Percentiles rank a stretch among this genome's conserved stretches.
Conservation (phyloP, 2,888 invertebrate genomes). For the Andrena bicolor region DNA sequence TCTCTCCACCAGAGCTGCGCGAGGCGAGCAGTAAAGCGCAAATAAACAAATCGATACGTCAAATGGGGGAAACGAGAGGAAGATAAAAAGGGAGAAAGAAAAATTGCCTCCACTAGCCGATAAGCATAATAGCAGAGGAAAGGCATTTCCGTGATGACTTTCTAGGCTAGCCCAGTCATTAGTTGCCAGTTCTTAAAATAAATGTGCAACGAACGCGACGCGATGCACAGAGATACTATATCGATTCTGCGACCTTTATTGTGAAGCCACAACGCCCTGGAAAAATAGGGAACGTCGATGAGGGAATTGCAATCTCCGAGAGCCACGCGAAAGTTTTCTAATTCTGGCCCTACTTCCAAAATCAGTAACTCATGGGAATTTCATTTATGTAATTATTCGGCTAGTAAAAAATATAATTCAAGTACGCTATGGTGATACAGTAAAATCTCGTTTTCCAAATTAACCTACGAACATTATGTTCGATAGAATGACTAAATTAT, state of each 20-base stretch:
- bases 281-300: constrained; percentile 62
- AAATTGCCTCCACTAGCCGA: constrained; percentile 23
- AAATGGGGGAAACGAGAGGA: constrained; percentile 3
- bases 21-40: background rate
- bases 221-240: constrained; percentile 44
- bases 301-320: constrained; percentile 41
- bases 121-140: constrained; percentile 41
- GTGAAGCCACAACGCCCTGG: constrained; percentile 39
- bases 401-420: no score
- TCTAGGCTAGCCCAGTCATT: constrained; percentile 42
- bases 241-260: constrained; percentile 64
- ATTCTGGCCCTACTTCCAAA: background rate
- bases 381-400: background rate
- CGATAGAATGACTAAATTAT: no score
- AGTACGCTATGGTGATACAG: no score
- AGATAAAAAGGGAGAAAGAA: background rate
- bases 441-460: no score
- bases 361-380: background rate
- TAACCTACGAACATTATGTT: no score
- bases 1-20: background rate
- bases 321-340: constrained; percentile 2
- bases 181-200: constrained; percentile 57
- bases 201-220: constrained; percentile 48
- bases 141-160: constrained; percentile 44
- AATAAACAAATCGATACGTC: constrained; percentile 18